These are phyloP conservation scores for human DNA, from an alignment of 2,113 vertebrate species.

Conservation along the genomic window GRCh38 chr6:111620501-111621000, in stretches of 20 bases:
- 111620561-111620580: neutral
- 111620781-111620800: neutral
- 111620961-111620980: neutral
- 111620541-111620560: neutral
- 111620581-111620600: neutral
- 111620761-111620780: neutral
- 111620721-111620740: neutral
- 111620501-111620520: neutral
- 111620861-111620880: neutral
- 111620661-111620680: neutral
- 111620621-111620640: neutral
- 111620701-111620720: neutral
- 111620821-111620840: neutral
- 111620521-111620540: neutral
- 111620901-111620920: neutral
- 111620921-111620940: neutral
- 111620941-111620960: accelerated
- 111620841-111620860: neutral
- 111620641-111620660: neutral
- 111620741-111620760: neutral
- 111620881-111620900: neutral
- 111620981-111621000: neutral
- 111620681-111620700: neutral
- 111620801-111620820: neutral
- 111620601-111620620: neutral